These are phyloP conservation scores for Drosophila helvetica DNA, from an alignment of 2,888 invertebrate genomes.

Conservation along the genomic window DNA sequence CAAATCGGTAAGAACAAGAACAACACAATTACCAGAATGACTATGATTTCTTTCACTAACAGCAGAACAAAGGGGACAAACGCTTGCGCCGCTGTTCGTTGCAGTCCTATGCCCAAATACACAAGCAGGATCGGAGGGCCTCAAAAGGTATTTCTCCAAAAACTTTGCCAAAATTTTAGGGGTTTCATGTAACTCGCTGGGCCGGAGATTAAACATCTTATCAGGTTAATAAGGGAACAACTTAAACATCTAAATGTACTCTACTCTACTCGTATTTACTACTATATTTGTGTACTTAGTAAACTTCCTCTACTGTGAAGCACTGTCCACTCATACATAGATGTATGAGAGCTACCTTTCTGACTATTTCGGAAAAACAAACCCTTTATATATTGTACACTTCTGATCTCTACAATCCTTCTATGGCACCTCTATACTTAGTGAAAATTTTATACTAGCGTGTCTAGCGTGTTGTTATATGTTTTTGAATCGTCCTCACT, in stretches of 20 bases:
- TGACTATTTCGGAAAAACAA: conserved; percentile 38
- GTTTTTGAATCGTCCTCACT: conserved; percentile 24
- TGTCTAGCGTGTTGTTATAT: conserved; percentile 5
- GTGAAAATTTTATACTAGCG: conserved; percentile 1
- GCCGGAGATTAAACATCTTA: conserved; percentile 17
- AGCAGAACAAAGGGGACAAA: conserved; percentile 81
- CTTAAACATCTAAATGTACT: conserved; percentile 32
- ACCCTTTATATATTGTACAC: conserved; percentile 25
- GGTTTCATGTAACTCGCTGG: conserved; percentile 21
- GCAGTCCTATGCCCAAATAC: conserved; percentile 82
- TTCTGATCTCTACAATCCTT: conserved; percentile 31
- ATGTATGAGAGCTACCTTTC: conserved; percentile 22
- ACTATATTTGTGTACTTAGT: conserved; percentile 24
- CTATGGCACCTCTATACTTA: conserved; percentile 38
- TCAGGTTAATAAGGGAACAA: conserved; percentile 37
- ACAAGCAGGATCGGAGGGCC: conserved; percentile 80
- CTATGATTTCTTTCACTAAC: conserved; percentile 19
- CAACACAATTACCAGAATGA: background rate
- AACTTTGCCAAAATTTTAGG: conserved; percentile 78
- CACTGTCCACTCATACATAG: conserved; percentile 37
- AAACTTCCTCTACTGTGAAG: conserved; percentile 32
- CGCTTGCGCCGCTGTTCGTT: conserved; percentile 81
- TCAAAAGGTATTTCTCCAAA: conserved; percentile 83
- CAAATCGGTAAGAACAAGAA: conserved; percentile 75
- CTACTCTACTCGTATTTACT: conserved; percentile 29